Conservation (phyloP, 2,888 invertebrate genomes). For the Lycophotia porphyrea region DNA sequence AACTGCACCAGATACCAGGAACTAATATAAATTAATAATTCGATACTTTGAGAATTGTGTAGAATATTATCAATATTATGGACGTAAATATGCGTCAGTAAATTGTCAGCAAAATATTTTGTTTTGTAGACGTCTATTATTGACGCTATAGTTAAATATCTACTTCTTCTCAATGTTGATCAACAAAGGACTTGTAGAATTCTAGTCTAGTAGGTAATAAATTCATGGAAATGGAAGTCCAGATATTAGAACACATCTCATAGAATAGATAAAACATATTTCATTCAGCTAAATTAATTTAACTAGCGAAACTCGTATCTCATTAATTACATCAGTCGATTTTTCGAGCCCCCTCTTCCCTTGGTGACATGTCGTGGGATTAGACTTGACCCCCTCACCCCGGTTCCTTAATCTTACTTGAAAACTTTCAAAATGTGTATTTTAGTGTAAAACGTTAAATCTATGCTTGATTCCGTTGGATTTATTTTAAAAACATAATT, state of each 20-base stretch:
- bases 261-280: background rate
- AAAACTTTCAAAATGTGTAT: too few relatives aligned
- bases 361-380: background rate
- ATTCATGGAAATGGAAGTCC: conserved; percentile 11
- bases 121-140: background rate
- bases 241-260: background rate
- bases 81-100: background rate
- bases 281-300: background rate
- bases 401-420: too few relatives aligned
- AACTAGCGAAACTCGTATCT: background rate
- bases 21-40: background rate
- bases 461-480: too few relatives aligned
- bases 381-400: background rate
- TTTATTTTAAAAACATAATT: too few relatives aligned
- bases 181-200: conserved; percentile 8
- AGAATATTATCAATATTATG: background rate
- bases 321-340: too few relatives aligned
- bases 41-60: background rate
- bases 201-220: background rate
- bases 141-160: background rate
- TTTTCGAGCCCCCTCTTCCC: background rate
- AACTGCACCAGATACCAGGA: background rate
- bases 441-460: too few relatives aligned
- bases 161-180: background rate
- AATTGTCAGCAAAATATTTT: conserved; percentile 7